Evolutionary conservation across 1,140 invertebrate genomes (phyloP).

Genomic region (Yoshiicerus persimilis): DNA sequence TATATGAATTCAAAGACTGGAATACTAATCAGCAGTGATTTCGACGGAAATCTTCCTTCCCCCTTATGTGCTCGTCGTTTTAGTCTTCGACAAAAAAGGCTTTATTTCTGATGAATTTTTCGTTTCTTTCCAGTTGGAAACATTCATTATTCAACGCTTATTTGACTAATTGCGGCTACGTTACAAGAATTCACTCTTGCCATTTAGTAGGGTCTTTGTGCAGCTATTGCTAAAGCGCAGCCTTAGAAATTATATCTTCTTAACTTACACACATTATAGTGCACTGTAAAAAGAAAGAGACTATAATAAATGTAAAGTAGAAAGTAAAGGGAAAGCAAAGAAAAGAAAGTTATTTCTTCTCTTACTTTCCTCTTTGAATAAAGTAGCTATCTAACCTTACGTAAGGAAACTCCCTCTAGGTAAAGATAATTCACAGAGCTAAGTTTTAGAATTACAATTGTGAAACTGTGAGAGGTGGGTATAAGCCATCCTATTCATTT

Average conservation of each 20-base stretch:
- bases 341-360: not conserved
- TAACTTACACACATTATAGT: not conserved
- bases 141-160: slow-evolving; percentile 36
- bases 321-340: not conserved
- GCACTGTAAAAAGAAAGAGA: not conserved
- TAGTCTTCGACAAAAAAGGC: not conserved
- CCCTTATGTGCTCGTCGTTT: not conserved
- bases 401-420: not conserved
- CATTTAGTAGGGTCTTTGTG: not conserved
- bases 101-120: slow-evolving; percentile 10
- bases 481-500: not conserved
- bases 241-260: not conserved
- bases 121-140: slow-evolving; percentile 13
- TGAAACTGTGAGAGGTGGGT: not conserved
- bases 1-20: slow-evolving; percentile 25
- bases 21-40: slow-evolving; percentile 36
- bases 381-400: too few species aligned
- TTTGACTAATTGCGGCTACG: slow-evolving; percentile 35
- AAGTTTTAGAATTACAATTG: not conserved
- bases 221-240: not conserved
- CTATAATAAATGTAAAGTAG: not conserved
- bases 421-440: not conserved
- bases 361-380: not conserved
- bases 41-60: slow-evolving; percentile 21
- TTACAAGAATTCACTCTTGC: slow-evolving; percentile 25